Conservation (phyloP, 1,140 invertebrate species). For the Varroa destructor region DNA sequence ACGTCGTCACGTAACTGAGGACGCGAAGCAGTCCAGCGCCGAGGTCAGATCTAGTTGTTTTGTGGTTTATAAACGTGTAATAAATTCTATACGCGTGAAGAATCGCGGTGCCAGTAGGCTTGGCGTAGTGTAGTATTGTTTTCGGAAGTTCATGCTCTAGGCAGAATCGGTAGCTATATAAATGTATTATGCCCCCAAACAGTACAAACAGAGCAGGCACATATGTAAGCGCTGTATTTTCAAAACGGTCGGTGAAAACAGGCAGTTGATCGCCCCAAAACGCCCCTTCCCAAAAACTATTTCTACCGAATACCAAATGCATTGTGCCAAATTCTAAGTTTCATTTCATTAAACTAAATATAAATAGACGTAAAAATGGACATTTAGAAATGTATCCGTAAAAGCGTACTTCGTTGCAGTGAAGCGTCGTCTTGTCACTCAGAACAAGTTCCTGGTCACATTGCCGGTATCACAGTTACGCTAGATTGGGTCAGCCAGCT, state of each 20-base stretch:
- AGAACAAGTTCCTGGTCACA: too few relatives aligned
- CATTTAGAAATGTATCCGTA: too few relatives aligned
- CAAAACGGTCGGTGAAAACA: conserved; percentile 32
- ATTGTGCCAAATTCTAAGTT: background rate
- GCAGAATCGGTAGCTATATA: background rate
- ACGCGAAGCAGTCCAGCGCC: background rate
- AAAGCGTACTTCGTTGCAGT: too few relatives aligned
- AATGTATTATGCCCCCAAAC: background rate
- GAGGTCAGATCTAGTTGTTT: background rate
- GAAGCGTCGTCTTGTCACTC: too few relatives aligned
- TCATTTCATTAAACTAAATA: too few relatives aligned
- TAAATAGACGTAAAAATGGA: too few relatives aligned
- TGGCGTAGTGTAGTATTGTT: conserved; percentile 6
- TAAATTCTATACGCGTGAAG: background rate
- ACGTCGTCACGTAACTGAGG: background rate
- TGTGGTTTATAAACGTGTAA: background rate
- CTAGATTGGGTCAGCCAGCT: too few relatives aligned
- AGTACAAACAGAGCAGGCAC: conserved; percentile 53
- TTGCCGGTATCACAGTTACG: too few relatives aligned
- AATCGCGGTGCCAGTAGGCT: background rate
- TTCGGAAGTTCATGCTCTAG: background rate
- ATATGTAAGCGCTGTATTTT: conserved; percentile 32
- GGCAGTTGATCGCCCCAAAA: conserved; percentile 32
- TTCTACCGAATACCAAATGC: background rate
- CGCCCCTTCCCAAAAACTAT: conserved; percentile 31